Base-by-base conservation (phyloP, 2,888 invertebrate species). In the Meliscaeva auricollis region DNA sequence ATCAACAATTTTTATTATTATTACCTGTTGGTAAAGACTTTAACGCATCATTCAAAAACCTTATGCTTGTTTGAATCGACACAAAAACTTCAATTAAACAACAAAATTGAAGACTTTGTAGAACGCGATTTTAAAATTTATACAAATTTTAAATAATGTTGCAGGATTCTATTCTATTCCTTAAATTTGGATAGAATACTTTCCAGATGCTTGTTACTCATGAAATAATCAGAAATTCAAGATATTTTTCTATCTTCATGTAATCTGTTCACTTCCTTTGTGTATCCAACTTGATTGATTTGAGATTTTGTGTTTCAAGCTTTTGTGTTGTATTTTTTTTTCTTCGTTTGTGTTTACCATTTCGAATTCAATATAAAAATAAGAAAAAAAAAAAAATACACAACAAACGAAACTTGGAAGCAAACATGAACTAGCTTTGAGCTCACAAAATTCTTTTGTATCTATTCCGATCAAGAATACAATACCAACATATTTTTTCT, bases 271-370 rank as follows among this genome's bases (percentile, higher is more conserved):
- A 41, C 13, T 41, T 11, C 22, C 22, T 22, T 22, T 50, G 13
- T 22, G 9, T 22, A 30, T 52, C n/a, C 52, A 52, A 30, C n/a
- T 52, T 52, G 52, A 52, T 52, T 52, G 52, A 52, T 52, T 52
- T 52, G n/a, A 52, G 52, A 30, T n/a, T 30, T 52, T n/a, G 13
- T 50, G 22, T 50, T 50, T 11, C 22, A 50, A 11, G 50, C 6
- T 22, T 50, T 22, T 50, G 22, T 50, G 5, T 46, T 46, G 46
- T 15, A 20, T 46, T 20, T 46, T 20, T 20, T 46, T 38, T 38
- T 11, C 11, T 44, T 44, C 7, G 1, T 41, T 13, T 3, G 4
- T 13, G 4, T 13, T 41, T 41, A 3, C 0, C 26, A 13, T 52
- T 52, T 52, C 26, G 5, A 26, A 52, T 5, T 26, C 52, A n/a